These are phyloP conservation scores for Troilus luridus DNA, from an alignment of 2,888 invertebrate genomes.

Conservation along the genomic window DNA sequence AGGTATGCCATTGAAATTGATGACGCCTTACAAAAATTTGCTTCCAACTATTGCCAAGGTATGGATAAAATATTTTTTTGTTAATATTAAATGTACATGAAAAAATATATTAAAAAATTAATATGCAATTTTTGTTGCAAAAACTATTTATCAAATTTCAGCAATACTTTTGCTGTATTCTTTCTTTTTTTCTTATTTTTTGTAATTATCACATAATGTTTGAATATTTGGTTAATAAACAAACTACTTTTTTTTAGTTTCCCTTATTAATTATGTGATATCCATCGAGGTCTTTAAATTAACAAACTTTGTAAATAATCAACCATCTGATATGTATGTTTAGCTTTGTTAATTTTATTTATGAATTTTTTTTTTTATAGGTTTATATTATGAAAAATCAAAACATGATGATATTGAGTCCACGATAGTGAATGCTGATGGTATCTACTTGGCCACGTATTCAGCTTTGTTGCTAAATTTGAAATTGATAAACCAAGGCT, in stretches of 20 bases:
- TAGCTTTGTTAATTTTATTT: background rate
- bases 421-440: slow-evolving; percentile 94
- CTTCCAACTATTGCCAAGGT: slow-evolving; percentile 91
- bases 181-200: no score
- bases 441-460: slow-evolving; percentile 92
- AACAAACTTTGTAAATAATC: background rate
- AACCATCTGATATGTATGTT: background rate
- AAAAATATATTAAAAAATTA: background rate
- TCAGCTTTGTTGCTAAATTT: slow-evolving; percentile 86
- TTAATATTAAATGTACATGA: background rate
- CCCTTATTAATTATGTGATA: background rate
- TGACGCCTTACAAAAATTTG: slow-evolving; percentile 91
- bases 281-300: background rate
- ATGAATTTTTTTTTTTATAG: slow-evolving; percentile 56
- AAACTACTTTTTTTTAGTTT: no score
- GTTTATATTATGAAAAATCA: slow-evolving; percentile 62
- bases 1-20: slow-evolving; percentile 88
- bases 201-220: no score
- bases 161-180: no score
- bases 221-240: no score
- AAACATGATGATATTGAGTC: slow-evolving; percentile 60
- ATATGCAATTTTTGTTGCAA: no score
- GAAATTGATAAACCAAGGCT: slow-evolving; percentile 82
- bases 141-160: no score
- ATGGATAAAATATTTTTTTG: slow-evolving; percentile 67